A percentile compares a stretch with the other conserved stretches of the same genome.
Evolutionary conservation across 2,797 vertebrate genomes (phyloP).

Genomic region (Ptychadena robeensis): DNA sequence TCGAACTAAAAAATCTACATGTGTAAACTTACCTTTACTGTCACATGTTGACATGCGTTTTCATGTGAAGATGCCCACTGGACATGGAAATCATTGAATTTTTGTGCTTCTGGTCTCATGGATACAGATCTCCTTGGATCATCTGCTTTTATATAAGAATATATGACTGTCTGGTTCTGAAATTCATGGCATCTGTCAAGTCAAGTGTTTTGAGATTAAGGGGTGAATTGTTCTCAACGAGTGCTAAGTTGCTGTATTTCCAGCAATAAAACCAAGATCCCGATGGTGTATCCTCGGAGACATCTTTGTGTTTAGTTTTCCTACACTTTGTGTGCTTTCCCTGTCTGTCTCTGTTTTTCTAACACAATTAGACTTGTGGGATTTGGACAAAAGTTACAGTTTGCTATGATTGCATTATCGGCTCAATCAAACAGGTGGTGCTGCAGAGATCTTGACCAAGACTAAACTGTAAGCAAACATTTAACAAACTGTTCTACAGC

Average conservation of each 20-base stretch:
- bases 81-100: neutral
- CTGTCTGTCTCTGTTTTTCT: neutral
- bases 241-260: neutral
- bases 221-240: neutral
- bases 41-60: no score
- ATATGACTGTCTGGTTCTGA: neutral
- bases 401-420: no score
- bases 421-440: neutral
- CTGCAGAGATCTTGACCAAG: neutral
- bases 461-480: no score
- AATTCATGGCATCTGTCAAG: neutral
- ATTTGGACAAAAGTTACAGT: neutral
- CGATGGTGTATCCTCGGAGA: neutral
- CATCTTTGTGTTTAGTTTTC: neutral
- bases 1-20: no score
- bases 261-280: neutral
- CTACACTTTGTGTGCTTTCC: neutral
- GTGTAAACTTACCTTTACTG: no score
- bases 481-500: no score
- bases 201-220: neutral
- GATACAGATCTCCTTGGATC: neutral
- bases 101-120: neutral
- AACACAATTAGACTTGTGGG: neutral
- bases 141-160: neutral
- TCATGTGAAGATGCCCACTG: no score